Evolutionary conservation across 2,888 invertebrate genomes (phyloP).

Genomic region (Micoletzkya japonica): DNA sequence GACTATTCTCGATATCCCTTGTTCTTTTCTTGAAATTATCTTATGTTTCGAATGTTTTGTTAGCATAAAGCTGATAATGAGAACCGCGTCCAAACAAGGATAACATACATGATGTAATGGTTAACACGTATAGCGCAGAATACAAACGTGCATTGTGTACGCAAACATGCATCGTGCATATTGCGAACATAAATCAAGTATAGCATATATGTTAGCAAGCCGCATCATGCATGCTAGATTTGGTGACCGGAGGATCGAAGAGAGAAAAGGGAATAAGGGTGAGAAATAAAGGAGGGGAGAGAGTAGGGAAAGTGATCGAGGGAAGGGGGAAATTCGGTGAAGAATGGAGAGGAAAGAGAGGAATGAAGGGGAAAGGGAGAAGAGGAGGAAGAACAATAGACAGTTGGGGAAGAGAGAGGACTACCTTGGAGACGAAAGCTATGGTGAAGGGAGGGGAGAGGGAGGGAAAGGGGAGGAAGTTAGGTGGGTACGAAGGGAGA

Average conservation of each 20-base stretch:
- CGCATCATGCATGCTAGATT: too few relatives aligned
- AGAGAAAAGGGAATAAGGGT: neutral
- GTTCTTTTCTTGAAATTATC: too few relatives aligned
- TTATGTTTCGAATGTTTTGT: too few relatives aligned
- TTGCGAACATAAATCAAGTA: too few relatives aligned
- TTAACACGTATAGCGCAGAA: too few relatives aligned
- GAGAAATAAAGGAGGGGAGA: slow-evolving; percentile 6
- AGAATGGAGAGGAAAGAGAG: slow-evolving; percentile 7
- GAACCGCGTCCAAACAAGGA: too few relatives aligned
- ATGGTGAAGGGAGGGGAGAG: neutral
- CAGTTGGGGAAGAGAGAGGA: slow-evolving; percentile 17
- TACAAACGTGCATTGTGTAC: too few relatives aligned
- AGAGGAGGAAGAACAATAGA: slow-evolving; percentile 9
- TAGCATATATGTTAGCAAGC: too few relatives aligned
- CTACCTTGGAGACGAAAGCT: neutral
- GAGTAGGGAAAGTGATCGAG: neutral
- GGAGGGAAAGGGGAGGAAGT: slow-evolving; percentile 6
- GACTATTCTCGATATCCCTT: too few relatives aligned
- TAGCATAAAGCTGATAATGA: too few relatives aligned
- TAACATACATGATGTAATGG: too few relatives aligned
- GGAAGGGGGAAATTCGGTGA: slow-evolving; percentile 1
- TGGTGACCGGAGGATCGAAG: neutral
- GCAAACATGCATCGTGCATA: too few relatives aligned
- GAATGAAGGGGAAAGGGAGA: slow-evolving; percentile 17
- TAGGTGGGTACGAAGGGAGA: slow-evolving; percentile 16